phyloP scores from a whole-genome alignment of 2,888 invertebrate genomes.

The Eupithecia centaureata region DNA sequence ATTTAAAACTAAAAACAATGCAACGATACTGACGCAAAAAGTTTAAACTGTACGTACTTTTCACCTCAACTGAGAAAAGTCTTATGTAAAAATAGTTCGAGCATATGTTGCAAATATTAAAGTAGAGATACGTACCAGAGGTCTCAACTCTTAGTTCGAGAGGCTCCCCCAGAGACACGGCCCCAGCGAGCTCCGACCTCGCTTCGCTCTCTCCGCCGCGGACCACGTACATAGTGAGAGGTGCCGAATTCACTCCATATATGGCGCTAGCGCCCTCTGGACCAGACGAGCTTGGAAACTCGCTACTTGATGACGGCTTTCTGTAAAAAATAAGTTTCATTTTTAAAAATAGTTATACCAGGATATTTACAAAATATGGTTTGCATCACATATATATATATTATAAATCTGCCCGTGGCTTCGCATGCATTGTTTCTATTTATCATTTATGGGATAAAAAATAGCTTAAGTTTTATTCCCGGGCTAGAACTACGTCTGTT shows the following conservation, averaged over 20 bases:
- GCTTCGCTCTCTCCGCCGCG: slow-evolving; percentile 53
- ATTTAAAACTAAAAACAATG: no score
- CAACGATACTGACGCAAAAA: no score
- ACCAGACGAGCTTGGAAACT: slow-evolving; percentile 22
- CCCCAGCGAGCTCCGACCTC: slow-evolving; percentile 44
- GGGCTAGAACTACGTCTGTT: no score
- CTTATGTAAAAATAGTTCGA: no score
- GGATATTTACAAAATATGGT: background rate
- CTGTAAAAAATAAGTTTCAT: slow-evolving; percentile 38
- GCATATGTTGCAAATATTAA: no score
- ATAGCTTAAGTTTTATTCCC: no score
- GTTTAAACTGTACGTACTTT: no score
- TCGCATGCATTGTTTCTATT: no score
- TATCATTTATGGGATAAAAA: no score
- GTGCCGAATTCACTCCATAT: slow-evolving; percentile 59
- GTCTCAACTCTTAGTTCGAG: slow-evolving; percentile 75
- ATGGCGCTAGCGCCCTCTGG: slow-evolving; percentile 69
- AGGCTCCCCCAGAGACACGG: slow-evolving; percentile 73
- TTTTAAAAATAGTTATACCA: background rate
- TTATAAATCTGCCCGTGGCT: no score
- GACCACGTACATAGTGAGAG: slow-evolving; percentile 74
- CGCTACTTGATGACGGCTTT: slow-evolving; percentile 57
- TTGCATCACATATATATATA: no score
- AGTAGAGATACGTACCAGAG: slow-evolving; percentile 39
- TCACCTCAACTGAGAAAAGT: no score